Evolutionary conservation across 2,797 vertebrate genomes (phyloP), one percentile per base, ranked within the genome.

Genomic region (Harpagifer antarcticus): DNA sequence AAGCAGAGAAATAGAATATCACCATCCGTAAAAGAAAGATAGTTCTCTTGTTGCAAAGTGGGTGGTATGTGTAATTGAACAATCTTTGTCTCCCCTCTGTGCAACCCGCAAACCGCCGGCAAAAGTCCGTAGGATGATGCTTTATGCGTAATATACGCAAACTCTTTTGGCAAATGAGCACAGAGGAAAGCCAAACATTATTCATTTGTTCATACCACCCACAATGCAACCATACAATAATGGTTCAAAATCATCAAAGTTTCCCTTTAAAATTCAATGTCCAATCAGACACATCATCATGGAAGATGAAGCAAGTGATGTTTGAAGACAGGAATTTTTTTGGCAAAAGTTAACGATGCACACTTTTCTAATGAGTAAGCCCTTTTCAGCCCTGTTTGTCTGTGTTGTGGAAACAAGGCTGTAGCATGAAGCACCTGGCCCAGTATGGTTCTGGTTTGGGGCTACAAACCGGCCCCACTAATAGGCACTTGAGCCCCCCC

Each of bases 401-500:
- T 57, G 62, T 77, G 82, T 81, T 86, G 70, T 86, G 82, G 74
- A 86, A 88, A 90, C 76, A 75, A 78, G 60, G 54, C 57, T 71
- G 79, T 8, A 75, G 67, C 56, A 58, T 0, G 47, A 48, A 88
- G 76, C 90, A 92, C 89, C 91, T 93, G 89, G 90, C 89, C 74
- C 90, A 85, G 90, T 89, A 82, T 89, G 89, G 78, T 88, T 90
- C 87, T 93, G 90, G 89, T 91, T 88, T 92, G 81, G 82, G 87
- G 92, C 89, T 89, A 84, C 52, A 86, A 68, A 76, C 85, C 68
- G 84, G 83, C 76, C 87, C 79, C 78, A 79, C 91, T 95, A 94
- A 95, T 92, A 86, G 84, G 88, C 88, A 89, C 83, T 91, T 89
- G 76, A 85, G 75, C 68, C 81, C 33, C 33, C 27, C 33, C 61